Conservation (phyloP, 2,113 vertebrate genomes). For the Ctenodactylus gundi region DNA sequence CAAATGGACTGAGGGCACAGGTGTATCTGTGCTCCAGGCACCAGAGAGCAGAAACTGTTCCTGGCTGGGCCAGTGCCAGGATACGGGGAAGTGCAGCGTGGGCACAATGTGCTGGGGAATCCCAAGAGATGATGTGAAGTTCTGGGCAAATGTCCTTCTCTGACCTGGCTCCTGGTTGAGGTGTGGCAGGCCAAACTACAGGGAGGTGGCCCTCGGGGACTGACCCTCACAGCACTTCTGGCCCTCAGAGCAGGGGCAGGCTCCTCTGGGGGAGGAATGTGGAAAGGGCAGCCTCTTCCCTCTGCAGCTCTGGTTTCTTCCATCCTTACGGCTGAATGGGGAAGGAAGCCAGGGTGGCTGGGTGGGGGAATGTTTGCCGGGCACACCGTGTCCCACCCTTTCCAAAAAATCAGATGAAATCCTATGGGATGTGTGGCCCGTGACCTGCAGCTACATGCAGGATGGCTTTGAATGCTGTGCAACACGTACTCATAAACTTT, state of each 20-base stretch:
- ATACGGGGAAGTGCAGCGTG: not conserved
- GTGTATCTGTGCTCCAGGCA: not conserved
- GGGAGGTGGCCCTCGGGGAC: not conserved
- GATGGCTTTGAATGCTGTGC: too few species aligned
- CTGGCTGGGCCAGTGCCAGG: not conserved
- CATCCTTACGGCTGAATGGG: not conserved
- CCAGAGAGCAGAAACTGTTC: not conserved
- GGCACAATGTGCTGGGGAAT: not conserved
- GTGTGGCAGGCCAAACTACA: not conserved
- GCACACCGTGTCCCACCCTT: not conserved
- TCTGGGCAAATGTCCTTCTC: too few species aligned
- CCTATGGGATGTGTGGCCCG: too few species aligned
- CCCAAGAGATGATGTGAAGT: not conserved
- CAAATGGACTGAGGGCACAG: not conserved
- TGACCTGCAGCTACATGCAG: too few species aligned
- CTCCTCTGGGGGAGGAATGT: too few species aligned
- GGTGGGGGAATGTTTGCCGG: not conserved
- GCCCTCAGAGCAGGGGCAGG: too few species aligned
- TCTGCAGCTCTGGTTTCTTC: too few species aligned
- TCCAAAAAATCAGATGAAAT: not conserved
- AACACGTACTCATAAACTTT: too few species aligned
- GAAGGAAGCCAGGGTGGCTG: conserved; percentile 12
- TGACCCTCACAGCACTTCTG: too few species aligned
- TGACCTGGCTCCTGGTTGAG: not conserved
- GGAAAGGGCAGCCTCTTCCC: accelerated